phyloP scores from a whole-genome alignment of 2,888 invertebrate species.

The Lamproptera curius region DNA sequence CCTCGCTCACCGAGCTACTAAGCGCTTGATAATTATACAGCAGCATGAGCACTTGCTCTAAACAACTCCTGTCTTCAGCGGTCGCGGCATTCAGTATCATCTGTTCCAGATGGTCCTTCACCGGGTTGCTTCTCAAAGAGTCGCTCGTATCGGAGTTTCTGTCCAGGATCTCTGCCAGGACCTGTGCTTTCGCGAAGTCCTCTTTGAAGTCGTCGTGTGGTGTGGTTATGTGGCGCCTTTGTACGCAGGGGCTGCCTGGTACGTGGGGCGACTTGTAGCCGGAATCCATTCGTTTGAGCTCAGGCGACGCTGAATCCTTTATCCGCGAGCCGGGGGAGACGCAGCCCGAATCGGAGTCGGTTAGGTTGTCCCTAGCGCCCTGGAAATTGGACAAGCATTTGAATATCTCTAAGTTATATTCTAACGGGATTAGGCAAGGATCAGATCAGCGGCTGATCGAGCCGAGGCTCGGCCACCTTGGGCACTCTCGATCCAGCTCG shows the following conservation, averaged over 20 bases:
- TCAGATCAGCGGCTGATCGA: no score
- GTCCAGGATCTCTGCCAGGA: slow-evolving; percentile 63
- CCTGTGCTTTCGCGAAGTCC: slow-evolving; percentile 71
- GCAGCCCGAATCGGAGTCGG: slow-evolving; percentile 75
- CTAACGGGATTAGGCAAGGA: no score
- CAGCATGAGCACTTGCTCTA: slow-evolving; percentile 80
- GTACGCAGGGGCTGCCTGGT: slow-evolving; percentile 66
- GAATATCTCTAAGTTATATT: no score
- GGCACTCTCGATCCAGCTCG: no score
- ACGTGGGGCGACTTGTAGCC: slow-evolving; percentile 72
- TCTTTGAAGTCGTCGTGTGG: slow-evolving; percentile 71
- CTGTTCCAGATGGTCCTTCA: slow-evolving; percentile 70
- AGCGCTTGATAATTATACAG: slow-evolving; percentile 80
- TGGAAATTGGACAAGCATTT: no score
- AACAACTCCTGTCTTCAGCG: slow-evolving; percentile 78
- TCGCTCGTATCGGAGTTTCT: slow-evolving; percentile 67
- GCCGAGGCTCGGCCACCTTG: no score
- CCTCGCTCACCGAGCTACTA: slow-evolving; percentile 75
- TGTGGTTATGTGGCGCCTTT: slow-evolving; percentile 52
- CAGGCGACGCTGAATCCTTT: slow-evolving; percentile 74
- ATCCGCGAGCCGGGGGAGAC: slow-evolving; percentile 74
- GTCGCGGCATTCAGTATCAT: slow-evolving; percentile 72
- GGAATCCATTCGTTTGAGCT: slow-evolving; percentile 75
- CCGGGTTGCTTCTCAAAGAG: slow-evolving; percentile 65
- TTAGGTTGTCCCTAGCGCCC: slow-evolving; percentile 73